Conservation (phyloP, 2,113 vertebrate genomes). For the Varanus komodoensis region DNA sequence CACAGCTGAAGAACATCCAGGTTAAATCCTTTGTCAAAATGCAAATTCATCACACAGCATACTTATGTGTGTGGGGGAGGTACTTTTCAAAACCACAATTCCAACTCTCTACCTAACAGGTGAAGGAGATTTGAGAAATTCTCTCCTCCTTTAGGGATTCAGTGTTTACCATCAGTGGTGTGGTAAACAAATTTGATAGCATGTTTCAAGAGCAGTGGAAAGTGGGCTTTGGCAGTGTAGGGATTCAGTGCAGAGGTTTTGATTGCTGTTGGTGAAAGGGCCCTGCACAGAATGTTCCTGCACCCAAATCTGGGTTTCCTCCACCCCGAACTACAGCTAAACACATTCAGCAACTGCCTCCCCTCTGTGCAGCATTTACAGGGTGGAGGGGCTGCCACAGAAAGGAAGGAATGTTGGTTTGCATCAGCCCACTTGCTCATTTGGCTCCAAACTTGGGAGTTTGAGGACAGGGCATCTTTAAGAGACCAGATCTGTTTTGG, state of each 20-base stretch:
- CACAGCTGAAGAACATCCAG: background rate
- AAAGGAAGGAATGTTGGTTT: too few relatives aligned
- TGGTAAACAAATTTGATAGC: background rate
- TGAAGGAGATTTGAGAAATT: background rate
- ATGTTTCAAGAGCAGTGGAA: background rate
- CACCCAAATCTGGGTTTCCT: too few relatives aligned
- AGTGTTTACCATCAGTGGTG: background rate
- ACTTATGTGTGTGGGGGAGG: background rate
- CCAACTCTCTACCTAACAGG: background rate
- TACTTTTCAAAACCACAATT: background rate
- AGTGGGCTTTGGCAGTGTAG: background rate
- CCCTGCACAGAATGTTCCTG: too few relatives aligned
- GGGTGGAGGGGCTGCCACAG: background rate
- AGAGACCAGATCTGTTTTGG: background rate
- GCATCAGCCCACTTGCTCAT: too few relatives aligned
- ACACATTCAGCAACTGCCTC: too few relatives aligned
- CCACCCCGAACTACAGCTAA: too few relatives aligned
- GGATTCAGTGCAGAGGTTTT: background rate
- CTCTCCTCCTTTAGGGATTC: background rate
- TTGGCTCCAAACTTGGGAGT: too few relatives aligned
- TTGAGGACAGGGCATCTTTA: background rate
- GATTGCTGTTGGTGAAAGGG: too few relatives aligned
- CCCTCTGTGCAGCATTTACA: too few relatives aligned
- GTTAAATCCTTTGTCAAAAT: slow-evolving; percentile 13
- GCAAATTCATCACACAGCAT: background rate